These are phyloP conservation scores for Dinothrombium tinctorium DNA, from an alignment of 1,140 invertebrate genomes.

Conservation along the genomic window DNA sequence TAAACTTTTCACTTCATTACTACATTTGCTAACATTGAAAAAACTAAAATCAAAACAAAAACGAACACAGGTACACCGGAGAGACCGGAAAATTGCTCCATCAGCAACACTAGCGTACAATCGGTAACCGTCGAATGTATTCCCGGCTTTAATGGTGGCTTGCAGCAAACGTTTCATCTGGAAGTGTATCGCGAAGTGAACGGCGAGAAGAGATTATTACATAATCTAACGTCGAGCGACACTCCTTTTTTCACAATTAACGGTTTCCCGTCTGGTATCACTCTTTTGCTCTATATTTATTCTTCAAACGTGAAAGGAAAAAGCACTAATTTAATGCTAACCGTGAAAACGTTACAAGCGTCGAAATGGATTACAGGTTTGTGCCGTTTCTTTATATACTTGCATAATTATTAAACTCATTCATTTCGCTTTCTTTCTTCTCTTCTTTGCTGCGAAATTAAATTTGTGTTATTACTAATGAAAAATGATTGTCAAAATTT, in stretches of 20 bases:
- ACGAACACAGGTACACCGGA: constrained; percentile 16
- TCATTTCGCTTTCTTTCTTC: too few relatives aligned
- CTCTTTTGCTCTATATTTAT: constrained; percentile 10
- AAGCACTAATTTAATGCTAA: too few relatives aligned
- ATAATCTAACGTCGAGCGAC: constrained; percentile 5
- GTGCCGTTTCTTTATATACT: too few relatives aligned
- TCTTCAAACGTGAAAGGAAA: constrained; percentile 14
- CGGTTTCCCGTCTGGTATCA: constrained; percentile 11
- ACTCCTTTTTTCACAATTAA: constrained; percentile 11
- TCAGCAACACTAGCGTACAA: constrained; percentile 5
- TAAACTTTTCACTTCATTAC: too few relatives aligned
- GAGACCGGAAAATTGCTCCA: constrained; percentile 14
- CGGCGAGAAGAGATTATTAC: constrained; percentile 13
- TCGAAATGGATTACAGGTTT: too few relatives aligned
- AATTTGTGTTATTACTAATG: too few relatives aligned
- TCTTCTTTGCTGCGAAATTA: too few relatives aligned
- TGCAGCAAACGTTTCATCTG: constrained; percentile 52
- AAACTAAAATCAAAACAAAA: too few relatives aligned
- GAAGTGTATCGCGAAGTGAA: constrained; percentile 39
- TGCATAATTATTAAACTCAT: too few relatives aligned
- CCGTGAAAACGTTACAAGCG: too few relatives aligned
- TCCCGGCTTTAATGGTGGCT: constrained; percentile 52
- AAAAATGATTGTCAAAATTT: too few relatives aligned
- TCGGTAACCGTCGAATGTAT: constrained; percentile 39
- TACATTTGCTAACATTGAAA: too few relatives aligned